Conservation (phyloP, 2,888 invertebrate genomes). For the Diadromus collaris region DNA sequence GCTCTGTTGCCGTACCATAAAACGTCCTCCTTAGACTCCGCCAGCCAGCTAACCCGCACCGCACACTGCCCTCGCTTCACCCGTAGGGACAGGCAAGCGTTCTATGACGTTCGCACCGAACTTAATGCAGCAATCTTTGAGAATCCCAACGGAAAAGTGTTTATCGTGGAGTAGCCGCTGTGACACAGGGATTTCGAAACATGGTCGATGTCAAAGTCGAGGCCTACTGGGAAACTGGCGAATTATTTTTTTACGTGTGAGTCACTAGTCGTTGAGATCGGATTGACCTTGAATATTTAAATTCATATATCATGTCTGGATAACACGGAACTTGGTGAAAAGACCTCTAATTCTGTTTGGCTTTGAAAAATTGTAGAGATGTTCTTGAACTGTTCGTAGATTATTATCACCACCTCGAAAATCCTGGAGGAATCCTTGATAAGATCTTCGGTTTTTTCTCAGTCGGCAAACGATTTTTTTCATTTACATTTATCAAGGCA, state of each 20-base stretch:
- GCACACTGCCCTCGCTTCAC: background rate
- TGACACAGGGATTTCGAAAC: background rate
- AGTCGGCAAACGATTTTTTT: background rate
- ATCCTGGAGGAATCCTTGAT: background rate
- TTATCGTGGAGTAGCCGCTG: background rate
- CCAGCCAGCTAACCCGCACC: background rate
- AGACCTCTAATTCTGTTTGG: background rate
- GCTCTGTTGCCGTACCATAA: background rate
- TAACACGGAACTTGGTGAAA: background rate
- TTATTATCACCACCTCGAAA: background rate
- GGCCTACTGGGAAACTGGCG: background rate
- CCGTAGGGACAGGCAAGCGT: slow-evolving; percentile 14
- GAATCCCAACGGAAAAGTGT: slow-evolving; percentile 7
- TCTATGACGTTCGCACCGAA: background rate
- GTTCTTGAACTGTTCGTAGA: background rate
- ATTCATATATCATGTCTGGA: background rate
- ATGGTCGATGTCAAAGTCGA: slow-evolving; percentile 19
- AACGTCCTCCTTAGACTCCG: background rate
- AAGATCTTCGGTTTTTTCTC: background rate
- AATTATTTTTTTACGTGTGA: background rate
- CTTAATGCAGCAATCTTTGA: background rate
- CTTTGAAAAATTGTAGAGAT: background rate
- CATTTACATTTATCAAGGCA: background rate
- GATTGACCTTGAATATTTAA: background rate
- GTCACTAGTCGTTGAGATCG: no score